These are phyloP conservation scores for Thelaira solivaga DNA, from an alignment of 2,888 invertebrate genomes.

Conservation along the genomic window DNA sequence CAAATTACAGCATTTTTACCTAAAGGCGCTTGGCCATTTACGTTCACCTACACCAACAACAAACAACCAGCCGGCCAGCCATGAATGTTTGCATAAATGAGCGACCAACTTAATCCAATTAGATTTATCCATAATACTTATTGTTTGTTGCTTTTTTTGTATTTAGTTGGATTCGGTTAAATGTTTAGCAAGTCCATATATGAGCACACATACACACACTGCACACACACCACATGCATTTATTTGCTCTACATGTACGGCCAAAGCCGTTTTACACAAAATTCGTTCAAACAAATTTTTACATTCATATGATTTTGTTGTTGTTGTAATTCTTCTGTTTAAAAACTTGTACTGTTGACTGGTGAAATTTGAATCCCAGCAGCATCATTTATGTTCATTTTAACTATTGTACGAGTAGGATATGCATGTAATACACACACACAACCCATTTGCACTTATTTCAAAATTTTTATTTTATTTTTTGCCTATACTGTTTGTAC, in stretches of 20 bases:
- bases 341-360: constrained; percentile 24
- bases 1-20: too few species aligned
- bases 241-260: neutral
- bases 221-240: too few species aligned
- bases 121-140: constrained; percentile 47
- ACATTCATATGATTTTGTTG: too few species aligned
- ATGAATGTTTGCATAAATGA: constrained; percentile 34
- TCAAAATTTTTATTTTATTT: neutral
- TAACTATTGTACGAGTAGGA: too few species aligned
- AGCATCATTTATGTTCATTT: constrained; percentile 40
- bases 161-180: constrained; percentile 4
- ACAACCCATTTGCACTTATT: constrained; percentile 3
- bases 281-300: too few species aligned
- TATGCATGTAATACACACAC: neutral
- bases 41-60: neutral
- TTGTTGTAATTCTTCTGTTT: neutral
- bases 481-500: constrained; percentile 29
- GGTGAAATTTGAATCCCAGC: constrained; percentile 18
- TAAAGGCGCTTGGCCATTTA: too few species aligned
- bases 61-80: neutral
- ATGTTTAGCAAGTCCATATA: neutral
- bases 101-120: constrained; percentile 64
- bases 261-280: too few species aligned
- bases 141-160: neutral
- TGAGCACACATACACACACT: too few species aligned